Evolutionary conservation across 2,113 vertebrate genomes (phyloP).

Genomic region (Hippocampus mohnikei): DNA sequence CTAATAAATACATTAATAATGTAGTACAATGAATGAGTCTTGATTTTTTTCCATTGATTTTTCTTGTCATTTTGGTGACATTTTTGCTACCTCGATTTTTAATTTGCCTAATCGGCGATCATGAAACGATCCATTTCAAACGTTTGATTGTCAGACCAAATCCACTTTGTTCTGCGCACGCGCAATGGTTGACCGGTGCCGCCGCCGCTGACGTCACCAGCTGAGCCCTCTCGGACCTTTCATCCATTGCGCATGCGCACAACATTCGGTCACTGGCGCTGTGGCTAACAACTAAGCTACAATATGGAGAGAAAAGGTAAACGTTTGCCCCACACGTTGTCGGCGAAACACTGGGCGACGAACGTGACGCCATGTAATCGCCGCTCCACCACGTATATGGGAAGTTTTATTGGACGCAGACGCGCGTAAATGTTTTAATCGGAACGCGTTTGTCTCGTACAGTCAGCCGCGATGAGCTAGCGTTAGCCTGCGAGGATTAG

Average conservation of each 20-base stretch:
- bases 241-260: constrained; percentile 65
- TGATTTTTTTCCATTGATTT: no score
- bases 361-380: background rate
- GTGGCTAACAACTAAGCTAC: constrained; percentile 52
- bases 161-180: background rate
- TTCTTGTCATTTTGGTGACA: no score
- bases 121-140: no score
- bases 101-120: no score
- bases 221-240: constrained; percentile 4
- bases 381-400: background rate
- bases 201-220: constrained; percentile 13
- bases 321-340: constrained; percentile 27
- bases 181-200: background rate
- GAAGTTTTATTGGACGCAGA: background rate
- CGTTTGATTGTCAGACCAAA: no score
- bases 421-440: constrained; percentile 30
- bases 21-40: no score
- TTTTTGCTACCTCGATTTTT: no score
- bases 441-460: constrained; percentile 51
- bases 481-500: constrained; percentile 66
- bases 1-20: no score
- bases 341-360: rapidly evolving
- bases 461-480: constrained; percentile 51
- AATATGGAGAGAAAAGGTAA: constrained; percentile 96
- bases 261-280: constrained; percentile 54